Evolutionary conservation across 2,888 invertebrate species (phyloP).

Genomic region (Cephus pygmeus): DNA sequence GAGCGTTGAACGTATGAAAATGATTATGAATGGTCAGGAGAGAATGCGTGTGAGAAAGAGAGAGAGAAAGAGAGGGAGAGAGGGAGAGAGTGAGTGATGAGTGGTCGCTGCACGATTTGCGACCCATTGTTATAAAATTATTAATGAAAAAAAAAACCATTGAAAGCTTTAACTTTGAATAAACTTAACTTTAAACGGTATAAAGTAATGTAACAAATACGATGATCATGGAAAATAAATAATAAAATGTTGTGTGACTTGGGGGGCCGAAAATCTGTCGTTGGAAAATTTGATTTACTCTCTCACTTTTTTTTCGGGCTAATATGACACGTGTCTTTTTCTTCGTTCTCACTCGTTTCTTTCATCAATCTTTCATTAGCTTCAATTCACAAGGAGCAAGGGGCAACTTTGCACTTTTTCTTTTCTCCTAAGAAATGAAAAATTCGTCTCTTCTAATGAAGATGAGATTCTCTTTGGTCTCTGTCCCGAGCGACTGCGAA

Average conservation of each 20-base stretch:
- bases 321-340: too few relatives aligned
- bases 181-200: conserved; percentile 52
- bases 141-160: conserved; percentile 40
- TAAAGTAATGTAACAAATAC: conserved; percentile 37
- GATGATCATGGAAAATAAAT: conserved; percentile 11
- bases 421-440: too few relatives aligned
- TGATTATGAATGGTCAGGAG: conserved; percentile 7
- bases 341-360: too few relatives aligned
- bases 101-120: conserved; percentile 36
- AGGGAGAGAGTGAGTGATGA: conserved; percentile 28
- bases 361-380: too few relatives aligned
- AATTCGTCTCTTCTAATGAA: too few relatives aligned
- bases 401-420: too few relatives aligned
- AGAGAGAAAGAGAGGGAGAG: not conserved
- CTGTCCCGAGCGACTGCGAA: too few relatives aligned
- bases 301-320: too few relatives aligned
- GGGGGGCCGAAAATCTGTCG: not conserved
- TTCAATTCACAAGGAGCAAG: too few relatives aligned
- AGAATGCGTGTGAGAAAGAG: conserved; percentile 12
- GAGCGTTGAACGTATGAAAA: not conserved
- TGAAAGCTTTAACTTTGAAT: conserved; percentile 61
- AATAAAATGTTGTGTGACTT: conserved; percentile 17
- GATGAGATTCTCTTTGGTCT: too few relatives aligned
- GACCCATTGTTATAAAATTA: conserved; percentile 54
- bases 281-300: too few relatives aligned